Evolutionary conservation across 2,888 invertebrate species (phyloP).

Genomic region (Tenodera sinensis): DNA sequence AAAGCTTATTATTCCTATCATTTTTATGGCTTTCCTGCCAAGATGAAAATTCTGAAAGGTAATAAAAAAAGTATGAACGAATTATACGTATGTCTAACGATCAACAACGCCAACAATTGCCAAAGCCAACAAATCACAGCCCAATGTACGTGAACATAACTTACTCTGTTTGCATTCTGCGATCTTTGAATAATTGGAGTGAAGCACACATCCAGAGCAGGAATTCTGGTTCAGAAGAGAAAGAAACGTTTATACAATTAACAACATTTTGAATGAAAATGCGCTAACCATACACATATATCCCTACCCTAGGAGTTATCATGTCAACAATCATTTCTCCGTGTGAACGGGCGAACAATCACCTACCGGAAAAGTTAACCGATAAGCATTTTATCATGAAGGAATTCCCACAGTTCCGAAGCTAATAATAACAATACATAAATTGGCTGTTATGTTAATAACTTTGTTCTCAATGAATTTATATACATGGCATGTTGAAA

Average conservation of each 20-base stretch:
- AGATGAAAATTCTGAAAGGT: neutral
- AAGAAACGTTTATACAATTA: neutral
- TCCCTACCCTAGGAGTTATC: neutral
- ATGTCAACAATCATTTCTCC: neutral
- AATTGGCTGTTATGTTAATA: neutral
- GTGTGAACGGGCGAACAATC: neutral
- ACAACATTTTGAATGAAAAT: neutral
- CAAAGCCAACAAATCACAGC: neutral
- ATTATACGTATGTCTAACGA: neutral
- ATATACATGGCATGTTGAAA: neutral
- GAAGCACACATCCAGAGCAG: conserved; percentile 17
- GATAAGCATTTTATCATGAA: neutral
- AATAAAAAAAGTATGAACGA: neutral
- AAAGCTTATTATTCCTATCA: neutral
- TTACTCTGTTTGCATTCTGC: conserved; percentile 1
- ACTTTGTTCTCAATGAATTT: neutral
- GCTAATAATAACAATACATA: neutral
- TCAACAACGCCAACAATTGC: too few relatives aligned
- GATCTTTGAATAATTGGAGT: neutral
- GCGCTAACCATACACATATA: neutral
- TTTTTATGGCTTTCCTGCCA: neutral
- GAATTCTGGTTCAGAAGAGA: neutral
- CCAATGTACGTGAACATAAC: neutral
- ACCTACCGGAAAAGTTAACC: neutral
- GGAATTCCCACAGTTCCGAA: neutral